Percentiles rank a stretch among this genome's conserved stretches.
phyloP scores from a whole-genome alignment of 2,888 invertebrate genomes.

The Trachelus troglodyta region DNA sequence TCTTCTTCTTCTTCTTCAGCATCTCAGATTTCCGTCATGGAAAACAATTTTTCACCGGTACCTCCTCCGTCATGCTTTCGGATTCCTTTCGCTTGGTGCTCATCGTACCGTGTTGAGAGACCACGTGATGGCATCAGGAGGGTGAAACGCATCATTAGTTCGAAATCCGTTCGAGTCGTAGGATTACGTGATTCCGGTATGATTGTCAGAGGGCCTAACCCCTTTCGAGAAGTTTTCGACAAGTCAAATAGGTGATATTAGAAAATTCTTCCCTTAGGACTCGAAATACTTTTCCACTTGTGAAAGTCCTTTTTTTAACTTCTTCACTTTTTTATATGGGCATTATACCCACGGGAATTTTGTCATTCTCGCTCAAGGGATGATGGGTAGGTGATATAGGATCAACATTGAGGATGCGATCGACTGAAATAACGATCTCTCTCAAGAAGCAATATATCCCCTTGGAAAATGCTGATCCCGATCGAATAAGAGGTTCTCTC shows the following conservation, averaged over 20 bases:
- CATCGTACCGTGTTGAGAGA: constrained; percentile 21
- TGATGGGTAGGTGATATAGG: background rate
- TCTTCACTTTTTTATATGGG: background rate
- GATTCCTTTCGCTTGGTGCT: constrained; percentile 17
- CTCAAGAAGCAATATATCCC: constrained; percentile 21
- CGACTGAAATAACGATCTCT: constrained; percentile 4
- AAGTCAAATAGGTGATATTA: background rate
- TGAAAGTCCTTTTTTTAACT: background rate
- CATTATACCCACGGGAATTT: background rate
- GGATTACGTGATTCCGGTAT: background rate
- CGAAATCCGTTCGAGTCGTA: background rate
- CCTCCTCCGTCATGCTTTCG: constrained; percentile 12
- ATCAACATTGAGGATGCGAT: background rate
- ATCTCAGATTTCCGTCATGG: constrained; percentile 24
- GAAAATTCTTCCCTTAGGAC: background rate
- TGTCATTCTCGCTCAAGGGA: background rate
- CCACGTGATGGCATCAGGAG: constrained; percentile 17
- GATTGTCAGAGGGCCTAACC: background rate
- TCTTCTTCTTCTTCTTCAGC: background rate
- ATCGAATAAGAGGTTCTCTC: constrained; percentile 30
- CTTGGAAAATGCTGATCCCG: constrained; percentile 47
- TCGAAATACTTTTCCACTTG: background rate
- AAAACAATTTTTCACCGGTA: constrained; percentile 23
- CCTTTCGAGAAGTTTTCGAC: background rate
- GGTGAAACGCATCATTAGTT: constrained; percentile 32